These are phyloP conservation scores for Eledone cirrhosa DNA, from an alignment of 2,888 invertebrate genomes.

Conservation along the genomic window DNA sequence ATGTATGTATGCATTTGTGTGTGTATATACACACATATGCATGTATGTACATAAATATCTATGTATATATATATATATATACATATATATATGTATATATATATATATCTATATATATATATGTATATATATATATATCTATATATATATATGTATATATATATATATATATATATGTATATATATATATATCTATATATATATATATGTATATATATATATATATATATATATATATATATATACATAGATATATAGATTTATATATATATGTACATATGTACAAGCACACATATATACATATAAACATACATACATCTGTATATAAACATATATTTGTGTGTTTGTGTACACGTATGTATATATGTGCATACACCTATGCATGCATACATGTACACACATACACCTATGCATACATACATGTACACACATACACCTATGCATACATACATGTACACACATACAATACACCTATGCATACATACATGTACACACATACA, in stretches of 20 bases:
- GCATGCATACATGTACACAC: too few species aligned
- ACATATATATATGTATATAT: too few species aligned
- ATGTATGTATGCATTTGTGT: not conserved
- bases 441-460: too few species aligned
- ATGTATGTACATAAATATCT: not conserved
- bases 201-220: not conserved
- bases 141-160: not conserved
- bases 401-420: too few species aligned
- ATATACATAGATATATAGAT: not conserved
- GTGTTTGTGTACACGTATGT: not conserved
- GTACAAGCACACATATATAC: not conserved
- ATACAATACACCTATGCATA: too few species aligned
- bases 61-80: not conserved
- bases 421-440: too few species aligned
- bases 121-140: not conserved
- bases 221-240: conserved; percentile 1
- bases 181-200: conserved; percentile 4
- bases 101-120: not conserved
- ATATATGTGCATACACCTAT: too few species aligned
- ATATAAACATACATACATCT: not conserved
- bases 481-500: too few species aligned
- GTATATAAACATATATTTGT: not conserved
- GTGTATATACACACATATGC: not conserved
- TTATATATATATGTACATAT: not conserved
- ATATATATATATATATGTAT: not conserved